Evolutionary conservation across 2,888 invertebrate species (phyloP).

Genomic region (Sisyra terminalis): DNA sequence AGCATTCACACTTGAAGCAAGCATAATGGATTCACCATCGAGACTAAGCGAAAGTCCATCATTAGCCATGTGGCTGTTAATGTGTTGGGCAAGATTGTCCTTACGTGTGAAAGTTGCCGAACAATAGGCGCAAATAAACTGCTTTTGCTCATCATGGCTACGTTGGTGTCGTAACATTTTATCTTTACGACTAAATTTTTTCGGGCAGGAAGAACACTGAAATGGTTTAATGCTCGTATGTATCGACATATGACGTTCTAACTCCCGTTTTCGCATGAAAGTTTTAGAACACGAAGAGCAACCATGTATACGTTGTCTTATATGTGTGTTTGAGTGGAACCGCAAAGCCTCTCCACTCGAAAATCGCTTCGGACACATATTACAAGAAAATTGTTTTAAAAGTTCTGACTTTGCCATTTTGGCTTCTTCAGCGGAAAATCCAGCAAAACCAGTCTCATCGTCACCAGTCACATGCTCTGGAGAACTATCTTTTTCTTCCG

Average conservation of each 20-base stretch:
- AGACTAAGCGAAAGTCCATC: slow-evolving; percentile 3
- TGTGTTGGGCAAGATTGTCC: slow-evolving; percentile 38
- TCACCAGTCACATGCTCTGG: slow-evolving; percentile 12
- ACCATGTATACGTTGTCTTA: slow-evolving; percentile 34
- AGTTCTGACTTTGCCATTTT: slow-evolving; percentile 8
- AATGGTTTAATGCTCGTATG: slow-evolving; percentile 52
- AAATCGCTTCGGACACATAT: slow-evolving; percentile 21
- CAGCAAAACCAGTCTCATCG: slow-evolving; percentile 1
- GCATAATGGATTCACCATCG: neutral
- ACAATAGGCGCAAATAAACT: slow-evolving; percentile 45
- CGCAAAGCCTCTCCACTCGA: slow-evolving; percentile 16
- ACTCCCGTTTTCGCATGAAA: slow-evolving; percentile 50
- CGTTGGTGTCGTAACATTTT: slow-evolving; percentile 50
- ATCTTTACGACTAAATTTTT: slow-evolving; percentile 49
- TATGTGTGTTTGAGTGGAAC: slow-evolving; percentile 34
- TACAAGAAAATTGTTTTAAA: slow-evolving; percentile 17
- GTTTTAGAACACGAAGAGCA: slow-evolving; percentile 50
- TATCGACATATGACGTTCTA: slow-evolving; percentile 48
- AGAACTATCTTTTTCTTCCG: slow-evolving; percentile 4
- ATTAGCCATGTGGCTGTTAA: slow-evolving; percentile 30
- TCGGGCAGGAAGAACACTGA: slow-evolving; percentile 48
- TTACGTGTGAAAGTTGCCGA: slow-evolving; percentile 39
- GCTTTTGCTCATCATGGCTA: slow-evolving; percentile 39
- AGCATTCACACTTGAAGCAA: neutral
- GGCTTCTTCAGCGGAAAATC: slow-evolving; percentile 8